These are phyloP conservation scores for Bradypodion ventrale DNA, from an alignment of 2,797 vertebrate genomes.

Conservation along the genomic window DNA sequence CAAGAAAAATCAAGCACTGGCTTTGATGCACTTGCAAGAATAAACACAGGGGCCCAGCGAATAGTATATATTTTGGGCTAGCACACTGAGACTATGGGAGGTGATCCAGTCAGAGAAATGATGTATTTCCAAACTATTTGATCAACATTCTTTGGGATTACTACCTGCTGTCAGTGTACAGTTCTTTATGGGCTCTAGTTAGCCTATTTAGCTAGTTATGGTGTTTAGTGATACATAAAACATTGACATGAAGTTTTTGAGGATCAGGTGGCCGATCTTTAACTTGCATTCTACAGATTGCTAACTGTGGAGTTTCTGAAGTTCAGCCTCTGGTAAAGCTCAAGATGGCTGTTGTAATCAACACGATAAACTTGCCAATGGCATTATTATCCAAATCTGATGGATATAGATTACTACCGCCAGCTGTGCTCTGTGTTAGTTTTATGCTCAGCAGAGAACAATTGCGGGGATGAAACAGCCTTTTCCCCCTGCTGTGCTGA, in stretches of 20 bases:
- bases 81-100: neutral
- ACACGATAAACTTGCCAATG: constrained; percentile 17
- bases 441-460: neutral
- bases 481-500: neutral
- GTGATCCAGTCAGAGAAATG: neutral
- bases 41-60: neutral
- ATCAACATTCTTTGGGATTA: neutral
- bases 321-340: constrained; percentile 2
- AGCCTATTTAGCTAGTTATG: neutral
- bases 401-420: neutral
- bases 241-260: neutral
- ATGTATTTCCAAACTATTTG: neutral
- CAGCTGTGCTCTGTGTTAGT: constrained; percentile 28
- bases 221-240: neutral
- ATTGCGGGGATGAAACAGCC: fast-evolving
- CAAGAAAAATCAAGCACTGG: neutral
- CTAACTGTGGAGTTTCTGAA: neutral
- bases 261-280: constrained; percentile 28
- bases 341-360: constrained; percentile 18
- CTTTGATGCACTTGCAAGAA: neutral
- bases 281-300: neutral
- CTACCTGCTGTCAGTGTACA: neutral
- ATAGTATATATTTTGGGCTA: neutral
- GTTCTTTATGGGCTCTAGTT: neutral
- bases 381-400: constrained; percentile 19